Base-by-base conservation (phyloP, 2,888 invertebrate genomes). In the Napeogenes inachia region DNA sequence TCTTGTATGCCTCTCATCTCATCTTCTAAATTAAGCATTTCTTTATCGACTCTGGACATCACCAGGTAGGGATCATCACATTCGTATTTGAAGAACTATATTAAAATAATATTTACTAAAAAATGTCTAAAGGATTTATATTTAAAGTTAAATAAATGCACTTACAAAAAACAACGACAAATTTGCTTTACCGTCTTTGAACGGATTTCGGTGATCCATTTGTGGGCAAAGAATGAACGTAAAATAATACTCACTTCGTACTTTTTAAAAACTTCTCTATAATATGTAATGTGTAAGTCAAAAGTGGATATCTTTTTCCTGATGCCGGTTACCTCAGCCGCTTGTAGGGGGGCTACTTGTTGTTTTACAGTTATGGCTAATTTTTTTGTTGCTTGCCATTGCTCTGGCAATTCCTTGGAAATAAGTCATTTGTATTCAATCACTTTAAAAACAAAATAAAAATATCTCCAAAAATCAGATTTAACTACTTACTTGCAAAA, bases 341-440 rank as follows among this genome's bases (percentile, higher is more conserved):
- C 98, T 90, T 98, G 98, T 47, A 99, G 84, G 0, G 99, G 98
- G 5, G 98, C 97, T 35, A 99, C 97, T 84, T 97, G 96, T 80
- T 98, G 98, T 79, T 98, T 98, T 4, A 98, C 95, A 46, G 96
- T 96, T 32, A 95, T 87, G 0, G 97, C 97, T 63, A 98, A 92
- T 86, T 98, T 98, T 82, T 98, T 98, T 0, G 97, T 97, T 70
- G 97, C 95, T 73, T 94, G 95, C 99, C 99, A 99, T 83, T 98
- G 97, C 78, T 98, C 98, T 12, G 99, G 99, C 60, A 99, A 84
- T 85, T 98, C 98, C 93, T 97, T 90, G 32, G 78, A 72, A 60
- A 67, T 45, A 38, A 47, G n/a, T 47, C 42, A 57, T 64, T 38
- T 65, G 30, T 60, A 21, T 38, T 62, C 56, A 47, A 30, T 30